phyloP scores from a whole-genome alignment of 2,113 vertebrate genomes.

The Neotoma lepida region DNA sequence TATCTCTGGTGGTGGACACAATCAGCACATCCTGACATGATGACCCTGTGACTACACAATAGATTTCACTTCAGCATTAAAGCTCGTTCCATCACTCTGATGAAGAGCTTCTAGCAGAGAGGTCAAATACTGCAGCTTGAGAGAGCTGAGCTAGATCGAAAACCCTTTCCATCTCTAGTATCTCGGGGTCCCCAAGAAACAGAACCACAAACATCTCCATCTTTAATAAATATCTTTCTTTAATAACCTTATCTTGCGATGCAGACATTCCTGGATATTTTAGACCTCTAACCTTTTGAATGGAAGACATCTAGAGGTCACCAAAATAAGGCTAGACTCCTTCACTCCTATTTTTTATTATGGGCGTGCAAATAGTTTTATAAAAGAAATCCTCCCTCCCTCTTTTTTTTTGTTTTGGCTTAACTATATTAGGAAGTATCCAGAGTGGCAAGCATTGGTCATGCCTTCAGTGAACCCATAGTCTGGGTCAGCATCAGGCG shows the following conservation, averaged over 20 bases:
- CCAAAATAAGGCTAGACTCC: neutral
- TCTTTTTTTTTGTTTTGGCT: neutral
- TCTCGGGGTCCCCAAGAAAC: neutral
- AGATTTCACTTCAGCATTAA: neutral
- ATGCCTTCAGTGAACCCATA: neutral
- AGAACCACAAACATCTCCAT: neutral
- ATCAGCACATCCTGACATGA: neutral
- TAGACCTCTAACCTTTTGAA: neutral
- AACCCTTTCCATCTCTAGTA: neutral
- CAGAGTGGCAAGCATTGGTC: neutral
- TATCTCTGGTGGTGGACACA: neutral
- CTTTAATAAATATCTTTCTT: neutral
- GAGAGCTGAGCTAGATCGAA: neutral
- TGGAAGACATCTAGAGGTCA: conserved; percentile 53
- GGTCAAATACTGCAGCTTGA: neutral
- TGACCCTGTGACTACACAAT: neutral
- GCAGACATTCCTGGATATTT: neutral
- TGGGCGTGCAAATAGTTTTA: neutral
- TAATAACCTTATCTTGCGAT: conserved; percentile 30
- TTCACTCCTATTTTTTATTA: neutral
- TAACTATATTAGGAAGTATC: neutral
- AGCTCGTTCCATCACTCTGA: neutral
- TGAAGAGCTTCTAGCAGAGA: neutral
- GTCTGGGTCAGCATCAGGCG: neutral
- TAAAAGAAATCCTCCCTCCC: neutral